Evolutionary conservation across 2,797 vertebrate species (phyloP).

Genomic region (Lagorchestes hirsutus): DNA sequence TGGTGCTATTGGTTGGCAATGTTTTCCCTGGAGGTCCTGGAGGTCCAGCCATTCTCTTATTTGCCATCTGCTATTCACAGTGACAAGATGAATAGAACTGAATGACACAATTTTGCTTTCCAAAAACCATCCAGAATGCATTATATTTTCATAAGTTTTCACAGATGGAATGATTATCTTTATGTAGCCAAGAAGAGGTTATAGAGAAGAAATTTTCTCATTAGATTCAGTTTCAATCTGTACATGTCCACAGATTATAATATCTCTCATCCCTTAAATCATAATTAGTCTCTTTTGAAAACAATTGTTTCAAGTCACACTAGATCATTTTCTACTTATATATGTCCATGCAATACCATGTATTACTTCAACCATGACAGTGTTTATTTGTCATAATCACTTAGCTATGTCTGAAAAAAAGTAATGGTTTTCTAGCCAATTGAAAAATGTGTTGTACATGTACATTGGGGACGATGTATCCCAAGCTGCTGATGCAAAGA

Average conservation of each 20-base stretch:
- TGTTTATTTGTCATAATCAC: constrained; percentile 59
- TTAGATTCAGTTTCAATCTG: constrained; percentile 69
- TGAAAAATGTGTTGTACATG: constrained; percentile 41
- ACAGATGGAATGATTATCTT: constrained; percentile 80
- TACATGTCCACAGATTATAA: constrained; percentile 68
- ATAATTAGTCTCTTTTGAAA: constrained; percentile 76
- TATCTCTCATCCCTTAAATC: constrained; percentile 73
- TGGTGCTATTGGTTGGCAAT: constrained; percentile 25
- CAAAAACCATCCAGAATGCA: constrained; percentile 29
- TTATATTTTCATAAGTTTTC: constrained; percentile 74
- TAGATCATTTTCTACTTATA: constrained; percentile 59
- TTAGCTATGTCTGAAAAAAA: constrained; percentile 42
- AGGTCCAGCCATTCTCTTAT: constrained; percentile 57
- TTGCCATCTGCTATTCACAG: constrained; percentile 63
- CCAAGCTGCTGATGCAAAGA: not conserved
- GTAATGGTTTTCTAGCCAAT: constrained; percentile 46
- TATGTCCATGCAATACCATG: constrained; percentile 29
- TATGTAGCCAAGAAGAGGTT: constrained; percentile 75
- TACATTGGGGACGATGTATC: not conserved
- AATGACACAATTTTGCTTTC: constrained; percentile 47
- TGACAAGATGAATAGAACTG: constrained; percentile 27
- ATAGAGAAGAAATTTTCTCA: constrained; percentile 74
- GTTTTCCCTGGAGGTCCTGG: not conserved
- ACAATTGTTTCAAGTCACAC: constrained; percentile 62
- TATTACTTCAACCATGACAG: constrained; percentile 60